Evolutionary conservation across 2,888 invertebrate species (phyloP), one percentile per base, ranked within the genome.

Genomic region (Acanthopleura granulata): DNA sequence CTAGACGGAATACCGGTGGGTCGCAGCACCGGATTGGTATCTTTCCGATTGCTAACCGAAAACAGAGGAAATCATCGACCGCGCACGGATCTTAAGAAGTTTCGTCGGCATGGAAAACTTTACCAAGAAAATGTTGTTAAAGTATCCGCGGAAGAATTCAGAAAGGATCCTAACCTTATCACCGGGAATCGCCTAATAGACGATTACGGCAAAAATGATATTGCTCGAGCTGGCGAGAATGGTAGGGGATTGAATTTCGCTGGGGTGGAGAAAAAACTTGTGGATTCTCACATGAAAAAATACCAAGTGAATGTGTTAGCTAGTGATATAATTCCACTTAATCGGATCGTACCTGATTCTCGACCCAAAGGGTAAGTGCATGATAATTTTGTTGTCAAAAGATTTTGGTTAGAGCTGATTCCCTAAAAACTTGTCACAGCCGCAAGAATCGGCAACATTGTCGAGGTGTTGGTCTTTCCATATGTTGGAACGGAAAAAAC

Each of bases 311-410:
- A 71, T 27, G 71, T 71, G n/a, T 22, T 71, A 40, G 71, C 71
- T n/a, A 71, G 71, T 71, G 71, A 71, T 71, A 29, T 71, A 18
- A 71, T 71, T 49, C 71, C 71, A 22, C 50, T 71, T 15, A 71
- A 71, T 27, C 40, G 71, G 16, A 49, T 71, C 1, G 25, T 71
- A 18, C 71, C 71, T 14, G 71, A 71, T 49, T 40, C 71, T 15
- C 18, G 71, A 18, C 50, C 50, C 25, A 16, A 6, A 30, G 27
- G 49, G 71, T 71, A 71, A 71, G 71, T 66, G 25, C 12, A 9
- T 40, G 9, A 6, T 9, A 40, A 9, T 40, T 40, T 40, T 40
- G 40, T 40, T 40, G 40, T 40, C 40, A 40, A 40, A 9, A 3
- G 40, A 40, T 6, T 40, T 40, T 40, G 40, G 40, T 40, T 40